phyloP scores from a whole-genome alignment of 2,113 vertebrate species.

The Myotis brandtii region DNA sequence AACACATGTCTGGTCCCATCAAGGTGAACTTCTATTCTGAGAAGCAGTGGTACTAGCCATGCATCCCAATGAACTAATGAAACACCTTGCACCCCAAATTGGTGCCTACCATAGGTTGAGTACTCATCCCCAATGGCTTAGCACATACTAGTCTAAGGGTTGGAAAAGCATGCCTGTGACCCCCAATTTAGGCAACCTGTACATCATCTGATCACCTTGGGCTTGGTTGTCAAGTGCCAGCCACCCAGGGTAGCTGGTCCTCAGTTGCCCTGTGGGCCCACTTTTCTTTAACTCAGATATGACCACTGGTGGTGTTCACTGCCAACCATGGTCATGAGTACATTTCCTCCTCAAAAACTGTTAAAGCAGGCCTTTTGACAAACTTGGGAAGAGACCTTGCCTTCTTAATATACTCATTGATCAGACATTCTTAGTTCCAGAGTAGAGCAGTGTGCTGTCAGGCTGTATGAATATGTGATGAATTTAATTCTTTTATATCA shows the following conservation, averaged over 20 bases:
- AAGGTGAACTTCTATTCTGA: neutral
- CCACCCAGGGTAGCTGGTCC: neutral
- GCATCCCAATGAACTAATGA: neutral
- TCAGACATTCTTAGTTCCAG: neutral
- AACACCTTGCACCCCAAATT: neutral
- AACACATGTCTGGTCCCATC: neutral
- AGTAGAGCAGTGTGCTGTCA: neutral
- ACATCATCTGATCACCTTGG: neutral
- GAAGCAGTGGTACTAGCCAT: neutral
- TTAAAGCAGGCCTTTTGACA: neutral
- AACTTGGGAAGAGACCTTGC: neutral
- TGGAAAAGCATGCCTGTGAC: neutral
- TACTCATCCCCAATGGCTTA: neutral
- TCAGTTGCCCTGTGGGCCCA: neutral
- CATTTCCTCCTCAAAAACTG: conserved; percentile 12
- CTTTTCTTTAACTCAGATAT: neutral
- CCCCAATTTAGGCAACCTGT: neutral
- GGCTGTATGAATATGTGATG: neutral
- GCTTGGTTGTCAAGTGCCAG: neutral
- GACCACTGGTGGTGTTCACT: neutral
- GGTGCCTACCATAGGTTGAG: neutral
- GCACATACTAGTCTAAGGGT: neutral
- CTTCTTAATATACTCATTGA: conserved; percentile 20
- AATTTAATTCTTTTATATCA: neutral
- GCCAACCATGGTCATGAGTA: neutral